Percentiles rank a stretch among this genome's conserved stretches.
phyloP scores from a whole-genome alignment of 2,797 vertebrate species.

The Lacerta agilis region DNA sequence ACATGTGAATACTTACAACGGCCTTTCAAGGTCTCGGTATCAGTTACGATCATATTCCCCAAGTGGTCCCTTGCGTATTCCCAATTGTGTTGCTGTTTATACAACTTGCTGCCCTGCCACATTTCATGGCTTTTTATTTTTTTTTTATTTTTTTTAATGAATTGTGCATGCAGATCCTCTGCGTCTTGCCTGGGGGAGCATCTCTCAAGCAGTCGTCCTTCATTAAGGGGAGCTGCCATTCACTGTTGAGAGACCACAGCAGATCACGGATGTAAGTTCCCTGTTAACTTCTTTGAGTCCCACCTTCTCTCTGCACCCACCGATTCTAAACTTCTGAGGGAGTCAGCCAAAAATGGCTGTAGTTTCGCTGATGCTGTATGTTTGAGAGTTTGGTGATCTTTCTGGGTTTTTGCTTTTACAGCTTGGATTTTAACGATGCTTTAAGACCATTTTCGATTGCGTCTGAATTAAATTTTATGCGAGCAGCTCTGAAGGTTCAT shows the following conservation, averaged over 20 bases:
- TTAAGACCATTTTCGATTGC: not conserved
- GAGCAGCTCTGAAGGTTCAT: not conserved
- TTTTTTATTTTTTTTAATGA: constrained; percentile 25
- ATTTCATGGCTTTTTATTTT: constrained; percentile 53
- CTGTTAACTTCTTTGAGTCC: constrained; percentile 33
- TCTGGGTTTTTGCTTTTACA: not conserved
- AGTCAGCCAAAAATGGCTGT: not conserved
- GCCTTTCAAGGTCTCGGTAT: constrained; percentile 63
- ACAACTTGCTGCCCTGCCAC: constrained; percentile 15
- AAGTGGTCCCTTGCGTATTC: constrained; percentile 62
- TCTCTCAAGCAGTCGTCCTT: constrained; percentile 56
- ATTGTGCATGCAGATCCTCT: constrained; percentile 62
- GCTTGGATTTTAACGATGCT: not conserved
- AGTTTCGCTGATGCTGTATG: not conserved
- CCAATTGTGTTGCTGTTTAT: constrained; percentile 64
- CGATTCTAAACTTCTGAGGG: not conserved
- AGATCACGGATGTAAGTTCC: constrained; percentile 15
- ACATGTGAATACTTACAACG: constrained; percentile 64
- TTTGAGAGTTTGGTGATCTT: not conserved
- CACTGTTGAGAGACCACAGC: constrained; percentile 46
- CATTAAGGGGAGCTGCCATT: constrained; percentile 56
- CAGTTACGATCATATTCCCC: constrained; percentile 57
- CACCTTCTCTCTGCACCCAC: constrained; percentile 27
- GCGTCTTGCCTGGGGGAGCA: constrained; percentile 34
- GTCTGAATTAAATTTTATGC: not conserved